Base-by-base conservation (phyloP, 1,140 invertebrate genomes). In the Pentalonia nigronervosa region DNA sequence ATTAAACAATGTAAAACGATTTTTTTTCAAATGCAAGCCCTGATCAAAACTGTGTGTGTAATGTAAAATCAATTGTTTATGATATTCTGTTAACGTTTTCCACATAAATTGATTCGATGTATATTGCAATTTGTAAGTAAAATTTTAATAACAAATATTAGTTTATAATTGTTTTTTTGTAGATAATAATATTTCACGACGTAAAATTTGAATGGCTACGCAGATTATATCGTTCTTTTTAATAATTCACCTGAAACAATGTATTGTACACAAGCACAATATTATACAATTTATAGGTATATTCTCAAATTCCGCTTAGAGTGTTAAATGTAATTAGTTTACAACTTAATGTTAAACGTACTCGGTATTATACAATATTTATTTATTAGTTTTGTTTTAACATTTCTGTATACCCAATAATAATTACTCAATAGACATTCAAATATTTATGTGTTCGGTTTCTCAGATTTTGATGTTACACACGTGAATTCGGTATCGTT, bases 381-480 rank as follows among this genome's bases (percentile, higher is more conserved):
- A 8, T 67, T 67, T 17, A 67, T 67, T 67, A 67, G 60, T 17
- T n/a, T 67, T 67, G 60, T 67, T n/a, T 67, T 67, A n/a, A 14
- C 0, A 67, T 67, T 67, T n/a, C n/a, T 67, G 11, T n/a, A 6
- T 17, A 67, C 60, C 30, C 14, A 76, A 20, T 14, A 30, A 30
- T 30, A 14, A 76, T 7, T n/a, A n/a, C 60, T 76, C 30, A n/a
- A 50, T 89, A 34, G 17, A 53, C 47, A 48, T 89, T 48, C 45
- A 34, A 89, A 50, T 53, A 34, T 89, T 67, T 30, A 91, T 41
- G 67, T 76, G 41, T 83, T 36, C n/a, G 91, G 91, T 84, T 25
- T 92, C 91, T 92, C 91, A 92, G 91, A 83, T 92, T 92, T 92
- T 23, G 91, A 83, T 50, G 23, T 88, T 20, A 48, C 14, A 53